Conservation (phyloP, 2,797 vertebrate genomes). For the Adelosebastes latens region DNA sequence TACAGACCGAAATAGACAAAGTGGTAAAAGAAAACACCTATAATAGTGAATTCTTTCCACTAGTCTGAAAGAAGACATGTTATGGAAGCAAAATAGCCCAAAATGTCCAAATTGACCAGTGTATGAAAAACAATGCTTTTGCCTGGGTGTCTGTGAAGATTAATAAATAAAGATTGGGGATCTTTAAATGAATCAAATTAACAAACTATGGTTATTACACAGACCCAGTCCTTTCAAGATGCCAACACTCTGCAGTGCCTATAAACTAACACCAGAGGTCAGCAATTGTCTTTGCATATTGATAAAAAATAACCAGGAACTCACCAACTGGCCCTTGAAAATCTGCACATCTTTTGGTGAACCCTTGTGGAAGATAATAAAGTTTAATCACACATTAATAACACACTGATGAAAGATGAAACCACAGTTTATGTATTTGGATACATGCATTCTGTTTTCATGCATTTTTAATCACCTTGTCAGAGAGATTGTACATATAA, state of each 20-base stretch:
- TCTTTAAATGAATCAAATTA: not conserved
- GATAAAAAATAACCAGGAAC: conserved; percentile 16
- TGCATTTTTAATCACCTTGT: conserved; percentile 74
- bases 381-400: not conserved
- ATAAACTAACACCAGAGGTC: conserved; percentile 56
- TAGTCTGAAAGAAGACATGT: too few species aligned
- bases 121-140: too few species aligned
- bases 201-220: not conserved
- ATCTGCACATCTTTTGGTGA: conserved; percentile 82
- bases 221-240: not conserved
- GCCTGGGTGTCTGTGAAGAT: too few species aligned
- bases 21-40: too few species aligned
- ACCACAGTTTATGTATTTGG: not conserved
- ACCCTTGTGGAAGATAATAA: conserved; percentile 67
- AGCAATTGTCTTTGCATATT: conserved; percentile 17
- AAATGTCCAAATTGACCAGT: too few species aligned
- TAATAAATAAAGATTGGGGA: too few species aligned
- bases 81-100: too few species aligned
- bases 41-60: too few species aligned
- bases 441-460: not conserved
- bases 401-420: not conserved
- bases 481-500: conserved; percentile 84
- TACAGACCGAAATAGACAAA: too few species aligned
- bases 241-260: conserved; percentile 24
- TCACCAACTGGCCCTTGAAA: conserved; percentile 84